phyloP scores from a whole-genome alignment of 2,797 vertebrate species.

The Dicrostonyx torquatus region DNA sequence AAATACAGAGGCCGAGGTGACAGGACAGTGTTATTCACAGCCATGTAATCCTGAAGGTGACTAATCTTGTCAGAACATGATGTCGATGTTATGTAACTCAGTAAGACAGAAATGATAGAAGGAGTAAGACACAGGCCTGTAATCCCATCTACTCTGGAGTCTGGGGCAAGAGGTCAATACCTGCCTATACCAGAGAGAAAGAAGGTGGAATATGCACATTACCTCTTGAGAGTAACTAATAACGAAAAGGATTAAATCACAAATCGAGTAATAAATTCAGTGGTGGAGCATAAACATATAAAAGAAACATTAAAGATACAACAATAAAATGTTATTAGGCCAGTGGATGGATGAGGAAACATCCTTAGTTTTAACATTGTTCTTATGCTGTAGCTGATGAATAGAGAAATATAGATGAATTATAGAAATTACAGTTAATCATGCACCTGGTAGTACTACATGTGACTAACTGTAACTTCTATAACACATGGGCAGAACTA shows the following conservation, averaged over 20 bases:
- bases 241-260: constrained; percentile 36
- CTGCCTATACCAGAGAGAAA: not conserved
- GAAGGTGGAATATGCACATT: not conserved
- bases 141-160: not conserved
- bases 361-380: constrained; percentile 42
- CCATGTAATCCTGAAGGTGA: not conserved
- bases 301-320: constrained; percentile 14
- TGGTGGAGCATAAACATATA: not conserved
- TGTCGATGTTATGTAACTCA: not conserved
- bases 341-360: not conserved
- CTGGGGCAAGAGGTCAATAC: not conserved
- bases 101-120: constrained; percentile 22
- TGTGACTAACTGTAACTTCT: not conserved
- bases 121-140: not conserved
- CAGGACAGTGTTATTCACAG: not conserved
- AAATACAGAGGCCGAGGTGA: not conserved
- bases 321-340: not conserved
- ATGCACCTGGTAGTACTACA: not conserved
- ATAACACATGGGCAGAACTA: not conserved
- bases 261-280: not conserved
- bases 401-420: constrained; percentile 7
- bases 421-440: constrained; percentile 8
- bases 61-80: not conserved
- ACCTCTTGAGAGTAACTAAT: not conserved
- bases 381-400: constrained; percentile 28